Conservation (phyloP, 2,888 invertebrate genomes). For the Eupeodes latifasciatus region DNA sequence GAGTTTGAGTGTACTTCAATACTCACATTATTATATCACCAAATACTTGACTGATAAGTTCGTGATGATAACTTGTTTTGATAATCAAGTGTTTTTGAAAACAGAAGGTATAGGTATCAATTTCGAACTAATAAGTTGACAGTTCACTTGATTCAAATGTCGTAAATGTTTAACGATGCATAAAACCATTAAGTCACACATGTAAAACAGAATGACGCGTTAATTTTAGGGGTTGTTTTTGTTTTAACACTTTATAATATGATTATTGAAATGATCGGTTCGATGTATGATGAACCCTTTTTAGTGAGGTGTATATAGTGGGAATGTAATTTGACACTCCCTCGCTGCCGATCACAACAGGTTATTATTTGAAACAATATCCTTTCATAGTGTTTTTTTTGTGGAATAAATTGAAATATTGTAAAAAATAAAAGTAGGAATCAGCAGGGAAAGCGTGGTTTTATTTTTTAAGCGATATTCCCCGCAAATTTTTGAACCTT, state of each 20-base stretch:
- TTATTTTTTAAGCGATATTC: too few species aligned
- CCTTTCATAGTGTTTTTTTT: neutral
- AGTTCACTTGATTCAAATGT: slow-evolving; percentile 18
- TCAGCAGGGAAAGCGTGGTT: too few species aligned
- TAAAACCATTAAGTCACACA: neutral
- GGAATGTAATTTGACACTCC: slow-evolving; percentile 31
- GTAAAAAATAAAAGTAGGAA: neutral
- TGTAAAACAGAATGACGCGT: neutral
- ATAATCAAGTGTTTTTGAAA: slow-evolving; percentile 11
- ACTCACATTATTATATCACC: neutral
- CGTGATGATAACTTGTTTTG: slow-evolving; percentile 22
- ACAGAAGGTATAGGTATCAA: slow-evolving; percentile 1
- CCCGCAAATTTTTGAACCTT: too few species aligned
- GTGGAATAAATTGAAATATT: neutral
- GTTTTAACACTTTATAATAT: neutral
- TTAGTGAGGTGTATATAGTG: neutral
- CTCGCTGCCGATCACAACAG: slow-evolving; percentile 13
- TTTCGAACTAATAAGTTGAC: neutral
- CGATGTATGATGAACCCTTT: neutral
- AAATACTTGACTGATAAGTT: slow-evolving; percentile 23
- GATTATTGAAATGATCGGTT: neutral
- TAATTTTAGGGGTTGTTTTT: slow-evolving; percentile 3
- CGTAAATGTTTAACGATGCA: slow-evolving; percentile 12
- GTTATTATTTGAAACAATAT: neutral
- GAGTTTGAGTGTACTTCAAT: neutral